Conservation (phyloP, 1,140 invertebrate species). For the Laupala kohalensis region DNA sequence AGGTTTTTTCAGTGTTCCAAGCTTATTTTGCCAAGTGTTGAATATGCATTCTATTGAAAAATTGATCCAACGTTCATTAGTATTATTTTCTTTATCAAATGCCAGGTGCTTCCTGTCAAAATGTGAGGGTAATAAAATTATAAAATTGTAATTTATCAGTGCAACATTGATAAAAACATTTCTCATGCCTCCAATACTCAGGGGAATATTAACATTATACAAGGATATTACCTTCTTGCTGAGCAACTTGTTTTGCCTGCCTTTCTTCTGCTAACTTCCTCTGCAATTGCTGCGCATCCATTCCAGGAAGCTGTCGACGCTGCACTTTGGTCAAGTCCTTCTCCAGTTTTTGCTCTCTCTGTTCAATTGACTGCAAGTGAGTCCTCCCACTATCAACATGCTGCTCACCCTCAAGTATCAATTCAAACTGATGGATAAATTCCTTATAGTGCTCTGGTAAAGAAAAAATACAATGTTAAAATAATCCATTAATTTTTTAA, state of each 20-base stretch:
- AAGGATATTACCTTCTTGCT: background rate
- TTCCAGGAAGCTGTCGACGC: conserved; percentile 26
- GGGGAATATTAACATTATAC: too few species aligned
- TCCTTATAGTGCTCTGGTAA: conserved; percentile 32
- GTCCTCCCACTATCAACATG: conserved; percentile 32
- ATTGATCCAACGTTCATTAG: too few species aligned
- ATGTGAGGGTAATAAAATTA: too few species aligned
- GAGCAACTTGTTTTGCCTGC: conserved; percentile 19
- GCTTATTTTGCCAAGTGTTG: too few species aligned
- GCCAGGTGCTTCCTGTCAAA: too few species aligned
- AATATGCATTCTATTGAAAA: too few species aligned
- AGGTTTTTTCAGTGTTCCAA: too few species aligned
- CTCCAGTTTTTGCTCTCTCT: conserved; percentile 29
- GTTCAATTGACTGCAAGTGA: conserved; percentile 29
- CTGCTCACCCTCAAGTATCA: conserved; percentile 38
- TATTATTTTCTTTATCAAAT: too few species aligned
- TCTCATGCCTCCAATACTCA: too few species aligned
- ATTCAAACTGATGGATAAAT: conserved; percentile 33
- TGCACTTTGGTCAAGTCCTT: conserved; percentile 34
- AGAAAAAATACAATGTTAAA: background rate
- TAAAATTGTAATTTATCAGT: too few species aligned
- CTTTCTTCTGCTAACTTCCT: conserved; percentile 33
- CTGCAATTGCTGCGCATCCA: conserved; percentile 31
- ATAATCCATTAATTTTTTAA: background rate
- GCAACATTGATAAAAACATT: too few species aligned